phyloP scores from a whole-genome alignment of 2,113 vertebrate species.

The Neoarius graeffei region DNA sequence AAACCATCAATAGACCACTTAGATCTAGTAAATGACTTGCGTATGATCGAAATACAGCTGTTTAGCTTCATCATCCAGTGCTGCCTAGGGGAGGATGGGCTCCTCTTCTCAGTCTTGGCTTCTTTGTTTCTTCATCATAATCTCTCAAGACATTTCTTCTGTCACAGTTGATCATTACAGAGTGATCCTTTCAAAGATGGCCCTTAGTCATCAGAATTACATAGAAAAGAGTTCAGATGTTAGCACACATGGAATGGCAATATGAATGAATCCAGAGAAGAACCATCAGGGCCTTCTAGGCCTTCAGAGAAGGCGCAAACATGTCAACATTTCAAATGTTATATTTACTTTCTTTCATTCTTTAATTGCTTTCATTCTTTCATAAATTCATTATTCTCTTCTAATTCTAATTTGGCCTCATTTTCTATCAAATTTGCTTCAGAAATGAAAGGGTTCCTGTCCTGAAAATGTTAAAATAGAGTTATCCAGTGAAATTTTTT shows the following conservation, averaged over 20 bases:
- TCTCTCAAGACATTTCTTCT: not conserved
- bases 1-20: not conserved
- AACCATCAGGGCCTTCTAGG: no score
- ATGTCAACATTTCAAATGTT: no score
- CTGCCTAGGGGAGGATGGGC: not conserved
- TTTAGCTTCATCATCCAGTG: slow-evolving; percentile 5
- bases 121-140: not conserved
- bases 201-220: not conserved
- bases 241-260: not conserved
- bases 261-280: not conserved
- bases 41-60: not conserved
- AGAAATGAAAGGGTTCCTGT: no score
- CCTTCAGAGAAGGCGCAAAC: no score
- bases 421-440: no score
- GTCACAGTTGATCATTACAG: not conserved
- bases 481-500: no score
- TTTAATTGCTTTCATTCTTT: no score
- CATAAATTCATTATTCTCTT: no score
- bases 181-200: not conserved
- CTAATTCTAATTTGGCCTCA: no score
- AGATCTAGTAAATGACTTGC: not conserved
- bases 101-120: not conserved
- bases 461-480: no score
- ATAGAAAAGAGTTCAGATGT: not conserved
- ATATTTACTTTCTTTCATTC: no score